Evolutionary conservation across 2,888 invertebrate species (phyloP), one percentile per base, ranked within the genome.

Genomic region (Gonocerus acuteangulatus): DNA sequence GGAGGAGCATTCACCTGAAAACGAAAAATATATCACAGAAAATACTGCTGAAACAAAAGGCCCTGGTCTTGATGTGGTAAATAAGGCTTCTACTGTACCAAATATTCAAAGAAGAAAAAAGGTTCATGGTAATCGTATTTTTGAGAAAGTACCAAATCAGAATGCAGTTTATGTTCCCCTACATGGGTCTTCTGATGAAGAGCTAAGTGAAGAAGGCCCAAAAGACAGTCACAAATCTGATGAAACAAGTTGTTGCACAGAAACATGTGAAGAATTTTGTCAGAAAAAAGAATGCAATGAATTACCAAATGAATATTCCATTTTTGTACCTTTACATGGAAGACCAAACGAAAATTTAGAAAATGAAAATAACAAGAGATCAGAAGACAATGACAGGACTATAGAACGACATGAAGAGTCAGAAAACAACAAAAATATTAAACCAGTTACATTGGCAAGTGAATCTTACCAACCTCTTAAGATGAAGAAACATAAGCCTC

Each of bases 161-260:
- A 60, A 62, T 16, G 61, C 62, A 22, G 59, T 66, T n/a, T 64
- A 65, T 18, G 64, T 67, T 11, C 66, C 67, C 11, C 54, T 67
- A 19, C 67, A 67, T 52, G 66, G 64, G n/a, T 59, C 59, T 18
- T 62, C 62, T 3, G 65, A 65, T 36, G 65, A 65, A 52, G 65
- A 65, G n/a, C 9, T 9, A 13, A 39, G 4, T 27, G 27, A 27
- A 27, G 4, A 4, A 4, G n/a, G n/a, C n/a, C n/a, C n/a, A n/a
- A n/a, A n/a, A n/a, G n/a, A n/a, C n/a, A 27, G 4, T 27, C 4
- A 6, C 4, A 27, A 27, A 27, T 6, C 9, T 27, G 27, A 4
- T 27, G 27, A 27, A 9, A 6, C 27, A 6, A 27, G 27, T 9
- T 9, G 4, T 27, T 27, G 4, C 4, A 9, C 27, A 6, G 27